Percentiles rank a stretch among this genome's conserved stretches.
Evolutionary conservation across 2,888 invertebrate genomes (phyloP).

Genomic region (Ptilodon capucinus): DNA sequence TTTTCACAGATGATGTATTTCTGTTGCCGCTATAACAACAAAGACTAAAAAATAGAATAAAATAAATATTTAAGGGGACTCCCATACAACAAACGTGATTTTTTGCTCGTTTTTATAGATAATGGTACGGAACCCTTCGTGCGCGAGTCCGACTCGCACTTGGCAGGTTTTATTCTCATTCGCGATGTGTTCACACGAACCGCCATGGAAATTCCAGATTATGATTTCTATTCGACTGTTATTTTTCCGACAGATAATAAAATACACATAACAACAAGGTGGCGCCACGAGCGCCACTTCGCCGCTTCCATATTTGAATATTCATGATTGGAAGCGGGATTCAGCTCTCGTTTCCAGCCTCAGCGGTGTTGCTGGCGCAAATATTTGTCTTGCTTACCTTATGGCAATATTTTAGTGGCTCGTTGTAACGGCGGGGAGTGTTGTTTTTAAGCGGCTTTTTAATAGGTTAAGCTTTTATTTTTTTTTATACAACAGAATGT

Average conservation of each 20-base stretch:
- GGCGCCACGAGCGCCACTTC: slow-evolving; percentile 7
- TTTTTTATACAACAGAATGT: neutral
- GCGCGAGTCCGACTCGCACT: no score
- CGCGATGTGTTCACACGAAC: no score
- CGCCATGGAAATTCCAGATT: slow-evolving; percentile 4
- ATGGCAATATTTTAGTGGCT: slow-evolving; percentile 33
- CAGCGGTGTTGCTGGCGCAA: slow-evolving; percentile 22
- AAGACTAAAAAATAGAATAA: no score
- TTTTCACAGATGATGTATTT: no score
- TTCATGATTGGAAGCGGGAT: slow-evolving; percentile 24
- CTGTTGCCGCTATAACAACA: no score
- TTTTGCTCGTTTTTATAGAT: no score
- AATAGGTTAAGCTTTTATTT: neutral
- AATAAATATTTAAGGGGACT: no score
- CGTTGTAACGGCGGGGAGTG: slow-evolving; percentile 8
- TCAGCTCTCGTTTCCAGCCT: slow-evolving; percentile 17
- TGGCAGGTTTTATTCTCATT: no score
- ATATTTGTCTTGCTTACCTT: slow-evolving; percentile 34
- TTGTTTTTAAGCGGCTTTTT: slow-evolving; percentile 16
- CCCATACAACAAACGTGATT: no score
- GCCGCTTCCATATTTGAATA: slow-evolving; percentile 23
- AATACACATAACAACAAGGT: slow-evolving; percentile 16
- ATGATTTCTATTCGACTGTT: slow-evolving; percentile 6
- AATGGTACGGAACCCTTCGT: no score
- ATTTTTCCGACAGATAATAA: slow-evolving; percentile 24